Evolutionary conservation across 1,140 invertebrate genomes (phyloP).

Genomic region (Zaprionus davidi): DNA sequence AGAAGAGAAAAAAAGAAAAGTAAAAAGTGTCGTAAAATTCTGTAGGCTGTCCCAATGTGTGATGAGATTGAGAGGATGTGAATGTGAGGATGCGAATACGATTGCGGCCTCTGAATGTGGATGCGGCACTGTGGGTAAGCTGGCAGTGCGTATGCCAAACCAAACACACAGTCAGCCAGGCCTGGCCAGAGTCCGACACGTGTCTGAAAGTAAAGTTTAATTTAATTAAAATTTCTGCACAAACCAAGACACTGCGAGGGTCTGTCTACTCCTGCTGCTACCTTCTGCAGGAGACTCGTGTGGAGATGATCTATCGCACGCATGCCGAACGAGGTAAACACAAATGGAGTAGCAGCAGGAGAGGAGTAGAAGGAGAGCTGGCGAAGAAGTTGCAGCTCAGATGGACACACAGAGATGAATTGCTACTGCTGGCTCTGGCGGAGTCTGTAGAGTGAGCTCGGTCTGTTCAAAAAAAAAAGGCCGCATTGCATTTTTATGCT

Average conservation of each 20-base stretch:
- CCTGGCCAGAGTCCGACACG: conserved; percentile 58
- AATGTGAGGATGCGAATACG: conserved; percentile 19
- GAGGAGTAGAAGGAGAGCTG: neutral
- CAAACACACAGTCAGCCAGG: conserved; percentile 16
- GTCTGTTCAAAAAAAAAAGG: conserved; percentile 29
- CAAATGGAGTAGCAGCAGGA: conserved; percentile 55
- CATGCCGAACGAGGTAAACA: conserved; percentile 66
- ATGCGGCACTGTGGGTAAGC: neutral
- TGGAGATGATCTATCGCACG: conserved; percentile 75
- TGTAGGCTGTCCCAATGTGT: conserved; percentile 33
- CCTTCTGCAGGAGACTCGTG: conserved; percentile 15
- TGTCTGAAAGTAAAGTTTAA: conserved; percentile 80
- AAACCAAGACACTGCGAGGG: conserved; percentile 22
- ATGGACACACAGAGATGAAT: conserved; percentile 43
- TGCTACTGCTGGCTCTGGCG: conserved; percentile 14
- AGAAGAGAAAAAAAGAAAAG: conserved; percentile 23
- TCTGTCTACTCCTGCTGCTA: neutral
- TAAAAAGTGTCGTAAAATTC: conserved; percentile 68
- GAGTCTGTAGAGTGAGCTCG: conserved; percentile 13
- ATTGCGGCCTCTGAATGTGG: conserved; percentile 1
- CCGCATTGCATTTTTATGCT: neutral
- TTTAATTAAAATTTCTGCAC: conserved; percentile 80
- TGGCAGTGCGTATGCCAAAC: conserved; percentile 22
- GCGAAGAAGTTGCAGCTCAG: conserved; percentile 14
- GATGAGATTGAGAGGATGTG: conserved; percentile 27